A percentile compares a stretch with the other conserved stretches of the same genome.
Evolutionary conservation across 2,888 invertebrate genomes (phyloP).

Genomic region (Lithophane semibrunnea): DNA sequence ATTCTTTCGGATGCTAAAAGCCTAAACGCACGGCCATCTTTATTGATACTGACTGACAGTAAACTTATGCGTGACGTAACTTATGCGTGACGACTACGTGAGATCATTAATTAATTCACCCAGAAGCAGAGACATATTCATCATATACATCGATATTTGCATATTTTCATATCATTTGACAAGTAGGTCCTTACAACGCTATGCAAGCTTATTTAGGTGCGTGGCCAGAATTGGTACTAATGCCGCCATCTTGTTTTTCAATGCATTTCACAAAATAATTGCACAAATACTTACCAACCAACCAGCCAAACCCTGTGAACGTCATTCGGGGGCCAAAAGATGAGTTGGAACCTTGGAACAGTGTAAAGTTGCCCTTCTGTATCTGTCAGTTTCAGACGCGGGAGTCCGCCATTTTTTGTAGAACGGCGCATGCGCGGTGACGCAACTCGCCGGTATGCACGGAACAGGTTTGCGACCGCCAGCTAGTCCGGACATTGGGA

Average conservation of each 20-base stretch:
- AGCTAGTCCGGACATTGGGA: slow-evolving; percentile 56
- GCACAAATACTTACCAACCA: no score
- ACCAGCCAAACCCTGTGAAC: no score
- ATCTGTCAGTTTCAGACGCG: background rate
- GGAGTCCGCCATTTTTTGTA: slow-evolving; percentile 65
- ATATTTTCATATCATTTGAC: background rate
- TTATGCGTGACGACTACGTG: no score
- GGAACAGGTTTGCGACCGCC: slow-evolving; percentile 65
- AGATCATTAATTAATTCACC: background rate
- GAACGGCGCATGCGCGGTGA: slow-evolving; percentile 65
- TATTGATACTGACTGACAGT: background rate
- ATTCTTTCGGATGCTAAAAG: background rate
- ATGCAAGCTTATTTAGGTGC: background rate
- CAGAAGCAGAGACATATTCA: background rate
- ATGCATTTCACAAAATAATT: no score
- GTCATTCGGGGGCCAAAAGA: no score
- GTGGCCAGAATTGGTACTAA: background rate
- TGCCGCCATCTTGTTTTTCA: background rate
- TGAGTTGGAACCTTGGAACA: no score
- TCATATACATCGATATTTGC: background rate
- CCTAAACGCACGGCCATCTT: no score
- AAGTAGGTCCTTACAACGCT: background rate
- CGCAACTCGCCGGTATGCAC: slow-evolving; percentile 67
- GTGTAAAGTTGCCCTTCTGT: slow-evolving; percentile 33
- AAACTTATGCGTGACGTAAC: no score